Evolutionary conservation across 2,888 invertebrate genomes (phyloP), one percentile per base, ranked within the genome.

Genomic region (Drosophila picticornis): DNA sequence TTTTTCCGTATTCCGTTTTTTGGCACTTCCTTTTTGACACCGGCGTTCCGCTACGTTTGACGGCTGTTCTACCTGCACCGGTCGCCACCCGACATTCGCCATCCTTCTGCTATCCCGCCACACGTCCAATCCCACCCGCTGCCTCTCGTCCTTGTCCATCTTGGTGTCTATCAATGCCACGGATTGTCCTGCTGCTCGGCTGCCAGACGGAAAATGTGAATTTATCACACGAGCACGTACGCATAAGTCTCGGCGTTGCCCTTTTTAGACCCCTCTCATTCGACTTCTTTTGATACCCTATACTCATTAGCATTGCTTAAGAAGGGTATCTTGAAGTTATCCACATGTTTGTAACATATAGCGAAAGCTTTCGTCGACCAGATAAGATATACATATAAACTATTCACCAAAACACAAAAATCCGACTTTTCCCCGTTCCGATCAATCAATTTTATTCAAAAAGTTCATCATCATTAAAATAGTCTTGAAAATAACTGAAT

Each of bases 171-270:
- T 84, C 86, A 86, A 81, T 84, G 81, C 73, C 69, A 55, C 58
- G 68, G 69, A 72, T 76, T 73, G 63, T 65, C 66, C 61, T 58
- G 61, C 62, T 43, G n/a, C 70, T 66, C 60, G 50, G 36, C 72
- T 83, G 73, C 76, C 76, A 84, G 85, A 75, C 85, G 85, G 85
- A 88, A 88, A 85, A 85, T 88, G 88, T 83, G 85, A 85, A 85
- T 85, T 85, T 85, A 85, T 85, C 88, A 88, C 85, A 85, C 85
- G 85, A 88, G 85, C 85, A 85, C 85, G 85, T 85, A 85, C 85
- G 85, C 85, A 85, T 88, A 85, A 85, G 83, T 84, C 59, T 57
- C 69, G 46, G 38, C 71, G 62, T 29, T 72, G 77, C 57, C 84
- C 79, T 72, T 77, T 77, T 71, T 66, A 4, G 19, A 52, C 55